Evolutionary conservation across 2,888 invertebrate genomes (phyloP).

Genomic region (Polyommatus iphigenia): DNA sequence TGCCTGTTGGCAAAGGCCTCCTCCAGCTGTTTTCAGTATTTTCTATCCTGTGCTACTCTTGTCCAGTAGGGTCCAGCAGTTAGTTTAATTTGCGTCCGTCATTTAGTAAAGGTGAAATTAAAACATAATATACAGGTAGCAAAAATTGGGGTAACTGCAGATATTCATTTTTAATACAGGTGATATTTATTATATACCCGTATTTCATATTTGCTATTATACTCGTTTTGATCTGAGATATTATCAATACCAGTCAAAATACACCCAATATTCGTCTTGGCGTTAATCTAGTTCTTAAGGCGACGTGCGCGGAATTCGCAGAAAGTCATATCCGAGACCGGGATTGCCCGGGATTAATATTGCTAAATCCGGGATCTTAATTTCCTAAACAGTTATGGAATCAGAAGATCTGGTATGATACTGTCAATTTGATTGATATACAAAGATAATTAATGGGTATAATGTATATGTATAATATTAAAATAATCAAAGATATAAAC

Average conservation of each 20-base stretch:
- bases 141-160: too few relatives aligned
- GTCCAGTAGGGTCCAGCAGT: too few relatives aligned
- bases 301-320: not conserved
- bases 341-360: not conserved
- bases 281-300: not conserved
- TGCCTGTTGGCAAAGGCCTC: too few relatives aligned
- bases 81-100: too few relatives aligned
- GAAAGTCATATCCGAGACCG: slow-evolving; percentile 1
- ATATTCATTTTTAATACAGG: too few relatives aligned
- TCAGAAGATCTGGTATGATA: not conserved
- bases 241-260: not conserved
- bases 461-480: too few relatives aligned
- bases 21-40: too few relatives aligned
- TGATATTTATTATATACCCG: too few relatives aligned
- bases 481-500: not conserved
- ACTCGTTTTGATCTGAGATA: not conserved
- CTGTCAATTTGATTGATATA: not conserved
- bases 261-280: not conserved
- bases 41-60: too few relatives aligned
- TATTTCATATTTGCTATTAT: too few relatives aligned
- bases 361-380: not conserved
- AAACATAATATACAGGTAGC: too few relatives aligned
- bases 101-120: too few relatives aligned
- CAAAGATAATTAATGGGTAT: not conserved
- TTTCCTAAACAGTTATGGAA: not conserved